A percentile compares a stretch with the other conserved stretches of the same genome.
Evolutionary conservation across 2,113 vertebrate genomes (phyloP).

Genomic region (Aix galericulata): DNA sequence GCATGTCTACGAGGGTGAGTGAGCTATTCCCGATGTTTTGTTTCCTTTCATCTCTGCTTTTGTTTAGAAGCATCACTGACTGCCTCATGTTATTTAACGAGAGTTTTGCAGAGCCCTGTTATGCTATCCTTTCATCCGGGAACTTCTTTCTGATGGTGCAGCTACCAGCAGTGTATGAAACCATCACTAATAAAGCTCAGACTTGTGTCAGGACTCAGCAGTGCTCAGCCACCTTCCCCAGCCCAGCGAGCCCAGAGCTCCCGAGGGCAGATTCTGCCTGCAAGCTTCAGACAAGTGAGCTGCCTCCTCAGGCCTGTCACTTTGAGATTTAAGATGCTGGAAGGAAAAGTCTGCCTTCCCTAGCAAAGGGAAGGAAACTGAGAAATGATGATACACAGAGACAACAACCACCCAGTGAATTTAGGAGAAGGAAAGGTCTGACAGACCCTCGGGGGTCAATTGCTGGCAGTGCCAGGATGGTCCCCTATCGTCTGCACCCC

Average conservation of each 20-base stretch:
- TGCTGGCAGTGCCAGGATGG: background rate
- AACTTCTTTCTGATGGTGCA: background rate
- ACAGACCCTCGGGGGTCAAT: background rate
- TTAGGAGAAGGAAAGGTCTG: background rate
- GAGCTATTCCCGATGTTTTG: background rate
- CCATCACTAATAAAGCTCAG: background rate
- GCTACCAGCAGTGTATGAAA: rapidly evolving
- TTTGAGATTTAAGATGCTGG: too few relatives aligned
- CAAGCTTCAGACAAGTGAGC: background rate
- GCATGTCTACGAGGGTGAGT: conserved; percentile 76
- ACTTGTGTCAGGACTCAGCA: background rate
- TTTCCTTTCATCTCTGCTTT: background rate
- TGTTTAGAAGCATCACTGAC: background rate
- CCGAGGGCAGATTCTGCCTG: background rate
- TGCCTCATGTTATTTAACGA: background rate
- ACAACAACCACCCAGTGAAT: rapidly evolving
- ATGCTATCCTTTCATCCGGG: background rate
- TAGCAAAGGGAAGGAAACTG: background rate
- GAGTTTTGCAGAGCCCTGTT: background rate
- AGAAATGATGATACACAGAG: background rate
- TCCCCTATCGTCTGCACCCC: background rate
- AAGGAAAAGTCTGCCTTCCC: background rate
- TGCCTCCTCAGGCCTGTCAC: too few relatives aligned
- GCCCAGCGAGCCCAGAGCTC: background rate
- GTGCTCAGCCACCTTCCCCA: background rate